Percentiles rank a stretch among this genome's conserved stretches.
These are phyloP conservation scores for Cremastinae sp. DNA, from an alignment of 2,888 invertebrate genomes.

Conservation along the genomic window DNA sequence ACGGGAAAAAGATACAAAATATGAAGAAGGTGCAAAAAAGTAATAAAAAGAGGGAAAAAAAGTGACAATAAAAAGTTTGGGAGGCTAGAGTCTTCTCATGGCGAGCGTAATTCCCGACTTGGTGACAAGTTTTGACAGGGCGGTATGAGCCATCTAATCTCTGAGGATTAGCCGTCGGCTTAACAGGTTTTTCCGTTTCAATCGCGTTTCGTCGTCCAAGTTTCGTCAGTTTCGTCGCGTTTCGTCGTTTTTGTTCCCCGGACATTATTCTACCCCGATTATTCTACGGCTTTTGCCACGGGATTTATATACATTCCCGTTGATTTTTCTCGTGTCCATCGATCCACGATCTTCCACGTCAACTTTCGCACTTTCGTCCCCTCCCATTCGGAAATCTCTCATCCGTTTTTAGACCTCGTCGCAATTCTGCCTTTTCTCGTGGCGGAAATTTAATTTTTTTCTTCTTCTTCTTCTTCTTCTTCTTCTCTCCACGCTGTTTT, in stretches of 20 bases:
- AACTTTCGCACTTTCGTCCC: conserved; percentile 29
- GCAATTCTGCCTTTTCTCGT: conserved; percentile 25
- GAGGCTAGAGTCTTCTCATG: not conserved
- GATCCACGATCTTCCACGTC: conserved; percentile 22
- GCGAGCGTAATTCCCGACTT: conserved; percentile 60
- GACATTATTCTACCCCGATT: no score
- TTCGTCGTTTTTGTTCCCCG: conserved; percentile 25
- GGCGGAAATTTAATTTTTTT: not conserved
- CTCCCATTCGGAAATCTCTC: conserved; percentile 25
- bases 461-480: not conserved
- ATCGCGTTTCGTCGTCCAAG: conserved; percentile 17
- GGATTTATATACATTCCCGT: conserved; percentile 53
- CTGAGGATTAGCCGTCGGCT: conserved; percentile 70
- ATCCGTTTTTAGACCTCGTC: conserved; percentile 21
- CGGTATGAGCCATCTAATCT: conserved; percentile 72
- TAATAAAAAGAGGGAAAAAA: conserved; percentile 4
- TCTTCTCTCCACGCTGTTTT: conserved; percentile 4
- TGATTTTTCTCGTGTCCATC: conserved; percentile 1
- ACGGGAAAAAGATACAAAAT: no score
- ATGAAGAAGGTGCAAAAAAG: no score
- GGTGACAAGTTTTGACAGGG: conserved; percentile 79
- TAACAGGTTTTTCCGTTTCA: conserved; percentile 69
- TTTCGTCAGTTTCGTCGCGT: conserved; percentile 46
- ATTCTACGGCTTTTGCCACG: conserved; percentile 20
- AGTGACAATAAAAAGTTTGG: not conserved